Evolutionary conservation across 2,113 vertebrate genomes (phyloP), one percentile per base, ranked within the genome.

Genomic region (Myotis lucifugus): DNA sequence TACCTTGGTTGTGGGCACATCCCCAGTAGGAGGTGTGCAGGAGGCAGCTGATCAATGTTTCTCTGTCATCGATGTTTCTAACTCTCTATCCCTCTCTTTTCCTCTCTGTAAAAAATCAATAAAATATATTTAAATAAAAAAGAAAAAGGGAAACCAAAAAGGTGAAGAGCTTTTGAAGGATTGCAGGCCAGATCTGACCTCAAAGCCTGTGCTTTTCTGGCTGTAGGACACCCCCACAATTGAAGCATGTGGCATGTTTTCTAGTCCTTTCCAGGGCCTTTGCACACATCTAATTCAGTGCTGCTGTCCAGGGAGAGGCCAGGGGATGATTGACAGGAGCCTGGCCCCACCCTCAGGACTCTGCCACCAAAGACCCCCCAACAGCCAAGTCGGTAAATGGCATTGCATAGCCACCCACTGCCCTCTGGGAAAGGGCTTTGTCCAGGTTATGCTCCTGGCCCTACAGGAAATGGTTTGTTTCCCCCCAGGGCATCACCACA

Each of bases 271-370:
- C 6, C 42, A 79, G 46, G 4, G 5, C 11, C 48, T 66, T 59
- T 5, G 18, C 37, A 21, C 87, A 46, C 15, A 27, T 1, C 0
- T 18, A n/a, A 37, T 3, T 18, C 54, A 46, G 34, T 0, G 1
- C 2, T 4, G 29, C 46, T 10, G 11, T 11, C 1, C 7, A 40
- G 61, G 61, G 37, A 54, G 32, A 83, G 69, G 32, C 1, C 29
- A 88, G 25, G 15, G 15, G 11, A 29, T 50, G 73, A 79, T 0
- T 23, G 50, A 21, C 46, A 27, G 0, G 14, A 66, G 34, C 42
- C 46, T 61, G 25, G 52, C 15, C 48, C 40, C 14, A 18, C 14
- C 14, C 59, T 64, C 72, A 32, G 34, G 21, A 40, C 27, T 61
- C 17, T 21, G 32, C 27, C 1, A 1, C 12, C 21, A 34, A 32